Conservation (phyloP, 2,888 invertebrate species). For the Agrotis puta region DNA sequence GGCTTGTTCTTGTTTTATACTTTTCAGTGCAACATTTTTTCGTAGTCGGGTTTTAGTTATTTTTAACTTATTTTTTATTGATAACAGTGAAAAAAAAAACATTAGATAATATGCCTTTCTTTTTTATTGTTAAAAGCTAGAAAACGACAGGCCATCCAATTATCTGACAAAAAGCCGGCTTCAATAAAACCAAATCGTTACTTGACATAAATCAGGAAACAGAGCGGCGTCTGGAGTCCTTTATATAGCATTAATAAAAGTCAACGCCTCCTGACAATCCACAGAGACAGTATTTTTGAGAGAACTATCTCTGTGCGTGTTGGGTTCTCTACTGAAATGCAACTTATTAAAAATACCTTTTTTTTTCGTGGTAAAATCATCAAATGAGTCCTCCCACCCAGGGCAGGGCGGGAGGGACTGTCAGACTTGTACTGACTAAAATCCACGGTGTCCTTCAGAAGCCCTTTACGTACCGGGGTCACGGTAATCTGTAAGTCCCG, state of each 20-base stretch:
- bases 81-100: too few species aligned
- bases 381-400: too few species aligned
- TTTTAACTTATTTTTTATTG: too few species aligned
- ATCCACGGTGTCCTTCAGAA: too few species aligned
- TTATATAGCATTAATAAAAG: constrained; percentile 52
- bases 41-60: too few species aligned
- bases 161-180: constrained; percentile 2
- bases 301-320: background rate
- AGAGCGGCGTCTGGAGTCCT: constrained; percentile 16
- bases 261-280: background rate
- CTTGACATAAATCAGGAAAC: constrained; percentile 46
- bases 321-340: background rate
- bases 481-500: too few species aligned
- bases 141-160: constrained; percentile 1
- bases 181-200: constrained; percentile 29
- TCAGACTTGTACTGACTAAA: too few species aligned
- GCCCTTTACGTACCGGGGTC: too few species aligned
- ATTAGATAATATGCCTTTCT: too few species aligned
- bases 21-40: too few species aligned
- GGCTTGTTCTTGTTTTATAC: too few species aligned
- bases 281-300: background rate
- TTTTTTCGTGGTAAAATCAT: background rate
- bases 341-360: background rate
- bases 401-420: too few species aligned
- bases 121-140: constrained; percentile 2